These are phyloP conservation scores for Phlogophora meticulosa DNA, from an alignment of 2,888 invertebrate genomes.

Conservation along the genomic window DNA sequence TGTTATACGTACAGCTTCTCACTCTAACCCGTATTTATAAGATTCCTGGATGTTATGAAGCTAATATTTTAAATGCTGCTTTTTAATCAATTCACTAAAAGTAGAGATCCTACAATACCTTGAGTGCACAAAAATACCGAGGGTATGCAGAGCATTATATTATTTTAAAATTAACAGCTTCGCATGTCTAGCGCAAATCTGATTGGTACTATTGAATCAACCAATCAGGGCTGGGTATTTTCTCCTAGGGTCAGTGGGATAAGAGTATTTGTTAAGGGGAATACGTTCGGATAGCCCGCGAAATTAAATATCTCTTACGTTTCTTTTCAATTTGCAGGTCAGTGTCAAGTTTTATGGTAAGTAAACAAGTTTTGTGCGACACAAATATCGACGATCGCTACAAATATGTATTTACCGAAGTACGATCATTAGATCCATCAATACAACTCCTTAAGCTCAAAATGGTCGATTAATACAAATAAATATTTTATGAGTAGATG, in stretches of 20 bases:
- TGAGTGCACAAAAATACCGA: constrained; percentile 22
- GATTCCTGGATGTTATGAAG: neutral
- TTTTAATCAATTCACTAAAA: neutral
- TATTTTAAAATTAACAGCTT: constrained; percentile 25
- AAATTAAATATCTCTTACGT: no score
- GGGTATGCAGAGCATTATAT: constrained; percentile 26
- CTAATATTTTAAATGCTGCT: neutral
- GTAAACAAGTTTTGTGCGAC: no score
- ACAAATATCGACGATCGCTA: no score
- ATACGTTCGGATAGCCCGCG: no score
- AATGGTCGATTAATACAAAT: no score
- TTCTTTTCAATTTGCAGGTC: no score
- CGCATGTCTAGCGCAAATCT: constrained; percentile 18
- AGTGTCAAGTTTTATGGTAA: no score
- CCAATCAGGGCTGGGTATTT: neutral
- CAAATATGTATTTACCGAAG: no score
- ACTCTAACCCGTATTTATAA: neutral
- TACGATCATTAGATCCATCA: no score
- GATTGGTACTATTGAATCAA: constrained; percentile 14
- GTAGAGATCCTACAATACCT: neutral
- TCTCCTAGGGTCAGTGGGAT: neutral
- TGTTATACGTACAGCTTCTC: no score
- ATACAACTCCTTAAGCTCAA: no score
- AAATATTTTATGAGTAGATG: no score
- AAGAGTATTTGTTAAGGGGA: neutral